These are phyloP conservation scores for Polia nebulosa DNA, from an alignment of 2,888 invertebrate species.

Conservation along the genomic window DNA sequence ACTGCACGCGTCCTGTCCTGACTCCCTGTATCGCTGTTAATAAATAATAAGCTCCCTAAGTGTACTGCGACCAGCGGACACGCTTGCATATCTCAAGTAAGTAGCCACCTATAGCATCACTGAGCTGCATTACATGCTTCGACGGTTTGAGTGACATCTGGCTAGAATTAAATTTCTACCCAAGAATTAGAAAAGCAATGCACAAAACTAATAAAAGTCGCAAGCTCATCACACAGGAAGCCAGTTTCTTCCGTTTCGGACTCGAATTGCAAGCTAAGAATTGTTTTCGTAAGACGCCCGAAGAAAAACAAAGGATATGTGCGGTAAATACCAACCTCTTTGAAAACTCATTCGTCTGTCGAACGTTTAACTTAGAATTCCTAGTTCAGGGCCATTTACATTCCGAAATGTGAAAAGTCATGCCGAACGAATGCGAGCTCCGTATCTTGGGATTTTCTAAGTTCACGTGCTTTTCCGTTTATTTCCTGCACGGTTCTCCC, in stretches of 20 bases:
- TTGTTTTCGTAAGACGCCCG: conserved; percentile 45
- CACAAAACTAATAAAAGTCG: conserved; percentile 46
- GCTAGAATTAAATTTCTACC: conserved; percentile 10
- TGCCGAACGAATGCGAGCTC: conserved; percentile 65
- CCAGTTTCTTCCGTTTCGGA: conserved; percentile 42
- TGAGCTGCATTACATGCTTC: conserved; percentile 14
- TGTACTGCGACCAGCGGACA: conserved; percentile 39
- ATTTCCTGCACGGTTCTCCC: conserved; percentile 61
- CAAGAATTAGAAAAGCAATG: conserved; percentile 28
- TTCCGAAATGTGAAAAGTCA: conserved; percentile 72
- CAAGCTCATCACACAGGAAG: conserved; percentile 46
- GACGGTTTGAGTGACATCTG: neutral
- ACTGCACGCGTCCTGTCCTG: conserved; percentile 51
- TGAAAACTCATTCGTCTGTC: conserved; percentile 67
- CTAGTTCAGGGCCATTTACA: conserved; percentile 72
- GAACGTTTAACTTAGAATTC: conserved; percentile 67
- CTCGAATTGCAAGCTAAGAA: conserved; percentile 49
- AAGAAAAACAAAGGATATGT: conserved; percentile 61
- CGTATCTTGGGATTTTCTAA: conserved; percentile 72
- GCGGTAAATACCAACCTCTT: conserved; percentile 64
- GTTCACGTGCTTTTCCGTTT: conserved; percentile 67
- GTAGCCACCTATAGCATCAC: neutral
- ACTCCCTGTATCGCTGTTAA: conserved; percentile 56
- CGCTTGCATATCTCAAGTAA: conserved; percentile 21
- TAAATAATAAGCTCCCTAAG: conserved; percentile 60